phyloP scores from a whole-genome alignment of 2,113 vertebrate genomes.

The Cololabis saira region DNA sequence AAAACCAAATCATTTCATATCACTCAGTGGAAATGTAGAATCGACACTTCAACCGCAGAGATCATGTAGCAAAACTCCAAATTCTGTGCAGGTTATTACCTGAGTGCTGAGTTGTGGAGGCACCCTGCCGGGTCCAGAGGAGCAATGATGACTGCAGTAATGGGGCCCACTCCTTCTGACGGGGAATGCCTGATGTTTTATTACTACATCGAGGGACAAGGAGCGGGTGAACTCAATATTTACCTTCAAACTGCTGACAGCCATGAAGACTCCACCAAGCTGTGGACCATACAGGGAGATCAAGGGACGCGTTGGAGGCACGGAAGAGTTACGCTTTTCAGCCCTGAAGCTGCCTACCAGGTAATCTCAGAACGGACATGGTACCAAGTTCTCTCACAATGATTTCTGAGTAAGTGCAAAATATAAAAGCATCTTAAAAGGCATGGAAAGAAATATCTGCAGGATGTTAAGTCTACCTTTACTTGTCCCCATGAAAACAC shows the following conservation, averaged over 20 bases:
- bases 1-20: background rate
- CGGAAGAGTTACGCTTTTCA: constrained; percentile 70
- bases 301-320: constrained; percentile 79
- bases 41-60: no score
- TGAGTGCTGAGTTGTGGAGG: constrained; percentile 77
- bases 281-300: constrained; percentile 73
- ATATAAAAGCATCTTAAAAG: no score
- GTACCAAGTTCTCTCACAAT: no score
- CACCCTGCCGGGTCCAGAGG: constrained; percentile 50
- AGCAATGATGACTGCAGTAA: constrained; percentile 50
- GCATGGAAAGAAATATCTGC: no score
- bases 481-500: no score
- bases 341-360: constrained; percentile 64
- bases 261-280: background rate
- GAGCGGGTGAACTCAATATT: constrained; percentile 69
- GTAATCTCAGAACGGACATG: constrained; percentile 35
- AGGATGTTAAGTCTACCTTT: no score
- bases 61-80: no score
- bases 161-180: constrained; percentile 62
- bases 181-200: constrained; percentile 82
- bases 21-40: background rate
- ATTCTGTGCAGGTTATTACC: constrained; percentile 75
- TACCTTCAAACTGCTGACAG: constrained; percentile 48
- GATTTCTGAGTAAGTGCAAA: no score
- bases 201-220: constrained; percentile 80